Evolutionary conservation across 1,140 invertebrate species (phyloP).

Genomic region (Saccostrea echinata): DNA sequence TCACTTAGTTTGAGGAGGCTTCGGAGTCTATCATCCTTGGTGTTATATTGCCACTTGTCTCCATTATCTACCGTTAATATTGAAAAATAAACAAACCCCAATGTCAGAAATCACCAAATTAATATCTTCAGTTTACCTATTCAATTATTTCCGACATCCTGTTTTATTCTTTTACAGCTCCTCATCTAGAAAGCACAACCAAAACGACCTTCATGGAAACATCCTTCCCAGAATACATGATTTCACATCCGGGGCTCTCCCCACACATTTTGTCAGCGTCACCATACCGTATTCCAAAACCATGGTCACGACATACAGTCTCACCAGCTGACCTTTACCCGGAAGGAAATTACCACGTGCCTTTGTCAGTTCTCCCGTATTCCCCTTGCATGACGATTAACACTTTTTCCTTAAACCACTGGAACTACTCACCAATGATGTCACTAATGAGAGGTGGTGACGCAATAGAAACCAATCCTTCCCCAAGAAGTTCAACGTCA

Average conservation of each 20-base stretch:
- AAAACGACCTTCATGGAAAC: conserved; percentile 6
- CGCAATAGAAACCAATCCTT: background rate
- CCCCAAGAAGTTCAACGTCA: conserved; percentile 17
- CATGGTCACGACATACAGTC: background rate
- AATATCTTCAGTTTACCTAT: background rate
- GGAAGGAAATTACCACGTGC: background rate
- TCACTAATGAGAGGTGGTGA: conserved; percentile 21
- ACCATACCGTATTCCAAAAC: conserved; percentile 16
- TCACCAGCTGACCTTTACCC: conserved; percentile 4
- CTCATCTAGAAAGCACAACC: background rate
- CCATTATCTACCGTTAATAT: conserved; percentile 19
- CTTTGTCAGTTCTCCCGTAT: conserved; percentile 1
- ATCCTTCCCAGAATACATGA: background rate
- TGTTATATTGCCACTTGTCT: conserved; percentile 34
- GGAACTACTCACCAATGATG: conserved; percentile 40
- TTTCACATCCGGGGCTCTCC: conserved; percentile 11
- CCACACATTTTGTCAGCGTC: conserved; percentile 12
- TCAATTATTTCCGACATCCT: conserved; percentile 4
- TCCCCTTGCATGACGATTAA: background rate
- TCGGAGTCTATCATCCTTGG: conserved; percentile 18
- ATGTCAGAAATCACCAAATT: background rate
- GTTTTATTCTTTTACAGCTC: background rate
- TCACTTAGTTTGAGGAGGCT: conserved; percentile 12
- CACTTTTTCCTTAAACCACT: background rate
- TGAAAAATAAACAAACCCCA: conserved; percentile 10